A percentile compares a stretch with the other conserved stretches of the same genome.
Evolutionary conservation across 1,140 invertebrate genomes (phyloP).

Genomic region (Alviniconcha marisindica): DNA sequence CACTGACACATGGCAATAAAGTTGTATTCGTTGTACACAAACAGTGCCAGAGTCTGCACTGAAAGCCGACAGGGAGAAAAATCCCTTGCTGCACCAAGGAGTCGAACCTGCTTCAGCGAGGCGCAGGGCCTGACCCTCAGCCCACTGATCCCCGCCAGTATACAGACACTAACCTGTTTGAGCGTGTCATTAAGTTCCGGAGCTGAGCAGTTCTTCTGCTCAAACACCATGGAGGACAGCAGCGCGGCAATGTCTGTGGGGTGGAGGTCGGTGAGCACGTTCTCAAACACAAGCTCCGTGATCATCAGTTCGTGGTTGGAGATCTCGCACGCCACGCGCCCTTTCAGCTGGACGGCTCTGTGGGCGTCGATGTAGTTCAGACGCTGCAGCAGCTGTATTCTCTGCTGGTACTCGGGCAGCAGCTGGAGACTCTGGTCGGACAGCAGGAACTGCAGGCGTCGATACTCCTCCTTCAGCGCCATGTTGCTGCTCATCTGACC

Average conservation of each 20-base stretch:
- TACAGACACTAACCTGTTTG: constrained; percentile 60
- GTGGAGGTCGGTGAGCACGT: constrained; percentile 89
- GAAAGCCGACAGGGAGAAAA: too few species aligned
- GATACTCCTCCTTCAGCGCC: constrained; percentile 84
- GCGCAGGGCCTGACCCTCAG: too few species aligned
- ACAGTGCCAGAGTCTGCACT: too few species aligned
- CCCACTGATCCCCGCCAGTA: too few species aligned
- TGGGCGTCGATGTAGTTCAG: constrained; percentile 84
- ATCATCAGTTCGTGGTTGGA: constrained; percentile 94
- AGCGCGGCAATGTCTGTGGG: constrained; percentile 95
- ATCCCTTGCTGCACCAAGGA: too few species aligned
- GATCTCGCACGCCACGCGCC: constrained; percentile 96
- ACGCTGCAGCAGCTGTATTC: constrained; percentile 87
- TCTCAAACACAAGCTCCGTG: constrained; percentile 96
- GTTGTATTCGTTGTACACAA: too few species aligned
- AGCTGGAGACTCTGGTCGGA: constrained; percentile 90
- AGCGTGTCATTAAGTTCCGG: constrained; percentile 68
- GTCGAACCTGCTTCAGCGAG: too few species aligned
- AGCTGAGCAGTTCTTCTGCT: constrained; percentile 83
- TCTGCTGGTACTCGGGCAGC: constrained; percentile 92
- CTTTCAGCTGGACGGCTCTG: constrained; percentile 89
- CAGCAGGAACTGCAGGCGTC: constrained; percentile 84
- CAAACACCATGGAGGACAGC: constrained; percentile 93
- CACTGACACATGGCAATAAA: too few species aligned
- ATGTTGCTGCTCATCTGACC: constrained; percentile 84